A percentile compares a stretch with the other conserved stretches of the same genome.
Conservation (phyloP, 1,140 invertebrate species). For the Temnothorax nylanderi region DNA sequence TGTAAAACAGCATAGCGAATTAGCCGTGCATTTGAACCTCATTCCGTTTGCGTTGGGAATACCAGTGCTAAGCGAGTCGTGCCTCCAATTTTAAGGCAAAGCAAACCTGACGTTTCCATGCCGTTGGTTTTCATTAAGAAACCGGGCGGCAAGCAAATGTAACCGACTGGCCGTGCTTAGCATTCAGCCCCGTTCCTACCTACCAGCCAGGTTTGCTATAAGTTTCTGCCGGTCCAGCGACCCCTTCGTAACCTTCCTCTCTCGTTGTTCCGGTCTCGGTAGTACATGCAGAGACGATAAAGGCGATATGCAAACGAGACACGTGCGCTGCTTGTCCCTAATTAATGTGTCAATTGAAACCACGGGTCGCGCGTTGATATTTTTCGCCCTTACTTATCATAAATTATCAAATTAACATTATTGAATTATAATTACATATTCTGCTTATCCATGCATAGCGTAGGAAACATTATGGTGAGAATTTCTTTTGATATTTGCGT, state of each 20-base stretch:
- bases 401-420: constrained; percentile 28
- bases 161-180: constrained; percentile 74
- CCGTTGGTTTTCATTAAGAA: constrained; percentile 75
- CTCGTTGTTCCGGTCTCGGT: constrained; percentile 26
- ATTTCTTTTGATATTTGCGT: too few species aligned
- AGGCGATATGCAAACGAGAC: constrained; percentile 53
- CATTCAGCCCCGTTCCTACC: constrained; percentile 63
- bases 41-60: constrained; percentile 54
- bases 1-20: constrained; percentile 61
- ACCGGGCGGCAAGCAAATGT: constrained; percentile 68
- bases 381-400: neutral
- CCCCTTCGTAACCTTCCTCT: constrained; percentile 53
- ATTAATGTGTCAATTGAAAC: constrained; percentile 55
- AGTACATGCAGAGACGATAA: constrained; percentile 51
- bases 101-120: constrained; percentile 73
- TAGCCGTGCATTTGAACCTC: constrained; percentile 55
- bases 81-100: constrained; percentile 73
- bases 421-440: neutral
- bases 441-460: neutral
- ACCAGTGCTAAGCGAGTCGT: constrained; percentile 59
- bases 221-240: constrained; percentile 63
- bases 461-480: neutral
- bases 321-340: constrained; percentile 35
- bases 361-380: constrained; percentile 10
- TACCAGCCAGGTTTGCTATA: constrained; percentile 51